Percentiles rank a stretch among this genome's conserved stretches.
phyloP scores from a whole-genome alignment of 2,797 vertebrate species.

The Carcharodon carcharias region DNA sequence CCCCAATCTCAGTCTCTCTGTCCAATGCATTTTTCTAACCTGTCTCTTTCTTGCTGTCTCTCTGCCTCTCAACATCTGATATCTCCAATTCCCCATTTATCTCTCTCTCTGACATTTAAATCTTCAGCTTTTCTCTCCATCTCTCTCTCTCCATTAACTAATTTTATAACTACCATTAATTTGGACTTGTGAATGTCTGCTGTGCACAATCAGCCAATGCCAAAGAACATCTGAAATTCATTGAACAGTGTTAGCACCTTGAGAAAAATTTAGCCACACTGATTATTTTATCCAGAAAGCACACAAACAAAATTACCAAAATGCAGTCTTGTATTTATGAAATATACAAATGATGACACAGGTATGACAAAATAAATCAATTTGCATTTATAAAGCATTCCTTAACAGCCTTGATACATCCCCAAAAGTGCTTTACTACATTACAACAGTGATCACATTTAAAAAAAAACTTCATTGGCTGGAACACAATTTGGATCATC shows the following conservation, averaged over 20 bases:
- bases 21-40: not conserved
- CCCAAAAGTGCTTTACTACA: not conserved
- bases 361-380: not conserved
- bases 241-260: not conserved
- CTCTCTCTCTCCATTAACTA: not conserved
- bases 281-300: not conserved
- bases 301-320: not conserved
- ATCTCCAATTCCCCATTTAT: not conserved
- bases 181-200: not conserved
- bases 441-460: not conserved
- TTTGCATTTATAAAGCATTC: not conserved
- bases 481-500: not conserved
- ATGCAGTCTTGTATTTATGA: not conserved
- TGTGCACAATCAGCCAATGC: not conserved
- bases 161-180: not conserved
- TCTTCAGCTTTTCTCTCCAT: not conserved
- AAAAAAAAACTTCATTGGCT: not conserved
- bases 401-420: not conserved
- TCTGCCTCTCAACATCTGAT: not conserved
- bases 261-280: not conserved
- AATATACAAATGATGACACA: not conserved
- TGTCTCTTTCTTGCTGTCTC: not conserved
- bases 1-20: not conserved
- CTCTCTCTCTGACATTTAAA: not conserved
- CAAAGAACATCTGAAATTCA: not conserved